These are phyloP conservation scores for Microcebus tavaratra DNA, from an alignment of 2,113 vertebrate species.

Conservation along the genomic window DNA sequence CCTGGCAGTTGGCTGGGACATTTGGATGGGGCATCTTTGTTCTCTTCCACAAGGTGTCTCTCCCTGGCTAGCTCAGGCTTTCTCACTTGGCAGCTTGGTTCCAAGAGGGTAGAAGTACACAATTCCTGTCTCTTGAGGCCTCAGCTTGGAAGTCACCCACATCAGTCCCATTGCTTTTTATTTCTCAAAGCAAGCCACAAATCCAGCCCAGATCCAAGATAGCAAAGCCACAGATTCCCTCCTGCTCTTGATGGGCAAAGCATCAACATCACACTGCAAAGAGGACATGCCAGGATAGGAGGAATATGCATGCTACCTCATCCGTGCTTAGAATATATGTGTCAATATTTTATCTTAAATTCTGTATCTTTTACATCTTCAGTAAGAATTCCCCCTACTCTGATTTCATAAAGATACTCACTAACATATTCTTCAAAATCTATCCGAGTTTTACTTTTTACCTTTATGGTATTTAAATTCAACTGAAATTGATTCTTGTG, in stretches of 20 bases:
- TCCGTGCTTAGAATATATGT: not conserved
- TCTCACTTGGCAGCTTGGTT: not conserved
- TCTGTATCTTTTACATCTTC: not conserved
- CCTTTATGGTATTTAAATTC: not conserved
- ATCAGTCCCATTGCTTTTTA: not conserved
- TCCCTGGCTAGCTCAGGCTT: accelerated
- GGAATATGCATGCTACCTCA: not conserved
- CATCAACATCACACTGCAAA: not conserved
- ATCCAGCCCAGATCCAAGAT: not conserved
- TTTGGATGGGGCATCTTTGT: not conserved
- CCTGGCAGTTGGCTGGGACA: not conserved
- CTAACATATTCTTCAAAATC: not conserved
- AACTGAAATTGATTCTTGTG: not conserved
- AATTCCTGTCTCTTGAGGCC: not conserved
- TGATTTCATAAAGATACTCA: not conserved
- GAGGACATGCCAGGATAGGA: not conserved
- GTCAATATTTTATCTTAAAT: not conserved
- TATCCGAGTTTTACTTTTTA: slow-evolving; percentile 1
- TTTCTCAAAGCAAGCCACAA: not conserved
- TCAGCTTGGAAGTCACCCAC: not conserved
- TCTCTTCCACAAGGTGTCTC: not conserved
- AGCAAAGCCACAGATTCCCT: not conserved
- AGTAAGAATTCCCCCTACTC: not conserved
- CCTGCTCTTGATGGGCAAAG: not conserved
- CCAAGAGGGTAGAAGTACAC: not conserved